phyloP scores from a whole-genome alignment of 2,797 vertebrate species.

The Anguilla obscura region DNA sequence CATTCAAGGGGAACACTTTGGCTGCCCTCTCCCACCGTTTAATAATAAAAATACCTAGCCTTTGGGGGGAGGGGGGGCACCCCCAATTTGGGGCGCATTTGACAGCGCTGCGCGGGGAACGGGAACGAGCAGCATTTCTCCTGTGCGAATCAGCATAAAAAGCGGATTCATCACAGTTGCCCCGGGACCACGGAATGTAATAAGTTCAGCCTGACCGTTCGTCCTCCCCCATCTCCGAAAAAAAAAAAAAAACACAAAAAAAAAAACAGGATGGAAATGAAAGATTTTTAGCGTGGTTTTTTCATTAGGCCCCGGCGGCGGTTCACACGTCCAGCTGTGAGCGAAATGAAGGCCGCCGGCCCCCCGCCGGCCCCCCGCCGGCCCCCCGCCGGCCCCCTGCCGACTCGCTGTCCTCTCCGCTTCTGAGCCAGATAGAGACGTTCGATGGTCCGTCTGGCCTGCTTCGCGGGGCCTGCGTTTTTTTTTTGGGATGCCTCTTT shows the following conservation, averaged over 20 bases:
- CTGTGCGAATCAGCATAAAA: constrained; percentile 56
- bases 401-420: constrained; percentile 67
- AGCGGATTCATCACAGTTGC: constrained; percentile 67
- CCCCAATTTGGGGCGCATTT: constrained; percentile 39
- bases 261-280: constrained; percentile 68
- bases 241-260: constrained; percentile 28
- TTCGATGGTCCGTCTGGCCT: constrained; percentile 73
- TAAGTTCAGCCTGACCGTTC: constrained; percentile 66
- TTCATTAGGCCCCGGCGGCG: constrained; percentile 72
- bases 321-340: constrained; percentile 76
- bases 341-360: constrained; percentile 73
- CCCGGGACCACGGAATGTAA: constrained; percentile 62
- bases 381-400: constrained; percentile 63
- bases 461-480: constrained; percentile 55
- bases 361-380: constrained; percentile 68
- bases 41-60: constrained; percentile 14
- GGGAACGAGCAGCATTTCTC: constrained; percentile 53
- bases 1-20: neutral
- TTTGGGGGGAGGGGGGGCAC: neutral
- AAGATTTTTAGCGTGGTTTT: constrained; percentile 74
- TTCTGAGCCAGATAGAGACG: constrained; percentile 77
- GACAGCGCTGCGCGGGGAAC: constrained; percentile 41
- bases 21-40: neutral
- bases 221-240: constrained; percentile 46
- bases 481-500: constrained; percentile 21